Evolutionary conservation across 2,797 vertebrate species (phyloP).

Genomic region (Loriculus beryllinus): DNA sequence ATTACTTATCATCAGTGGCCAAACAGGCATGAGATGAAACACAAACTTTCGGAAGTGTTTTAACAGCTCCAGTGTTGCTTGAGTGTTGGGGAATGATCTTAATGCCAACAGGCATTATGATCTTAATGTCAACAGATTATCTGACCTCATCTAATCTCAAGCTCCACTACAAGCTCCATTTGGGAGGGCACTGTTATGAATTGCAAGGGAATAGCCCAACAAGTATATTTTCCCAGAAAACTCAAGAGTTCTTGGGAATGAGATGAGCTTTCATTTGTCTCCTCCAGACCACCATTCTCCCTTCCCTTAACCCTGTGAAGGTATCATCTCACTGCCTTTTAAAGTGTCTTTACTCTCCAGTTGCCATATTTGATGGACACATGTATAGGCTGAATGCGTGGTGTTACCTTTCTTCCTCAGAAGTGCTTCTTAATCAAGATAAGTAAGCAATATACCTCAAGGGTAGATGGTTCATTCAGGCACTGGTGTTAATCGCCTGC

Average conservation of each 20-base stretch:
- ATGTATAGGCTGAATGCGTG: not conserved
- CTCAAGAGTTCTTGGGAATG: not conserved
- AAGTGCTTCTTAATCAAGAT: not conserved
- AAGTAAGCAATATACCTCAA: not conserved
- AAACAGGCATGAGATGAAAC: not conserved
- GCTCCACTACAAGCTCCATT: not conserved
- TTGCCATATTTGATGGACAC: not conserved
- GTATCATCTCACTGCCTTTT: not conserved
- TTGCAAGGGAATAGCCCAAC: not conserved
- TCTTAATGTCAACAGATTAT: not conserved
- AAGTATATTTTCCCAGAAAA: not conserved
- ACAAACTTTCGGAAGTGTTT: not conserved
- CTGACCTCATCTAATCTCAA: not conserved
- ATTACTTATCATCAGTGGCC: not conserved
- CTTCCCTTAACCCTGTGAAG: accelerated
- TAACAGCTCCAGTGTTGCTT: not conserved
- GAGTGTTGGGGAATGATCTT: not conserved
- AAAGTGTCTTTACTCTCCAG: not conserved
- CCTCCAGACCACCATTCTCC: not conserved
- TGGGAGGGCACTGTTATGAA: not conserved
- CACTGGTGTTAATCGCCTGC: not conserved
- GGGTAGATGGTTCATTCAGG: not conserved
- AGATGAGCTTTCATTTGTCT: not conserved
- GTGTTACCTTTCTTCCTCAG: not conserved
- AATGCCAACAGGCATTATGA: not conserved